A percentile compares a stretch with the other conserved stretches of the same genome.
Evolutionary conservation across 2,113 vertebrate species (phyloP).

Genomic region (Pterocles gutturalis): DNA sequence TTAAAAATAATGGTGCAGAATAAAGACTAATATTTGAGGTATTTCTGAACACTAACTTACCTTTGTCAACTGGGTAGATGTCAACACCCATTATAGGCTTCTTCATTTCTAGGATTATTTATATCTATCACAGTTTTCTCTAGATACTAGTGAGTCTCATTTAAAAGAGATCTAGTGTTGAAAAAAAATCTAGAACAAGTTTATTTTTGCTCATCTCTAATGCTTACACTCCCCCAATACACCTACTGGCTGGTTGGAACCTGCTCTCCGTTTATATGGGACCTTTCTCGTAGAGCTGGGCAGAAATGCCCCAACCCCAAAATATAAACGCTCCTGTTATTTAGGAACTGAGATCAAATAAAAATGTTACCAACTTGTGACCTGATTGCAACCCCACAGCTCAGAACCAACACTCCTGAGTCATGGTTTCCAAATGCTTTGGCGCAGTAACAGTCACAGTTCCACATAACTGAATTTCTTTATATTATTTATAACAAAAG

Average conservation of each 20-base stretch:
- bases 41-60: not conserved
- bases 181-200: not conserved
- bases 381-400: not conserved
- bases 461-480: not conserved
- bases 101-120: constrained; percentile 3
- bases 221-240: not conserved
- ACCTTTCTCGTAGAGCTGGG: not conserved
- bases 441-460: not conserved
- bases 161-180: not conserved
- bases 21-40: not conserved
- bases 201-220: not conserved
- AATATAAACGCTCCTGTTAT: not conserved
- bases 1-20: not conserved
- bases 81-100: not conserved
- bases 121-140: not conserved
- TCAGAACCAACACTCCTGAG: not conserved
- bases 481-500: not conserved
- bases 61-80: not conserved
- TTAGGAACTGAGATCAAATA: not conserved
- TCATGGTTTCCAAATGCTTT: not conserved
- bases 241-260: not conserved
- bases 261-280: not conserved
- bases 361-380: not conserved
- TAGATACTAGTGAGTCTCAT: not conserved
- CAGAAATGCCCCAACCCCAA: not conserved